Evolutionary conservation across 2,888 invertebrate species (phyloP).

Genomic region (Microctonus hyperodae): DNA sequence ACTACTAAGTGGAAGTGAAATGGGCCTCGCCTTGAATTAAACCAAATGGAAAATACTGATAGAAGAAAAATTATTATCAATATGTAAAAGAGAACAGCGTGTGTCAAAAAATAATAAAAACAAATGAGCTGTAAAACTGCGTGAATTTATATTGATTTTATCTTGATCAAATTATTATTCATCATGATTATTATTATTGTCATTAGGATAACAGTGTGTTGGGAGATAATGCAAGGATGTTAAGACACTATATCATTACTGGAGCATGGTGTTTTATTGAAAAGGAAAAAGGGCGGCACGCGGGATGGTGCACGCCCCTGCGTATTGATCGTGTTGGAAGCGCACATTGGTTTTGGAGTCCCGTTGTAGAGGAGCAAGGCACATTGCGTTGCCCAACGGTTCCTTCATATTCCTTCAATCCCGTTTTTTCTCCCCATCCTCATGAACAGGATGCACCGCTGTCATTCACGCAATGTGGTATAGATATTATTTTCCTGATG

Average conservation of each 20-base stretch:
- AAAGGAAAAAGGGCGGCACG: conserved; percentile 40
- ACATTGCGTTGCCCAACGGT: background rate
- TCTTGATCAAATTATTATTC: background rate
- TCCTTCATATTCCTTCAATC: background rate
- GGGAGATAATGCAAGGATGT: background rate
- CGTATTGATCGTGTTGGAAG: conserved; percentile 58
- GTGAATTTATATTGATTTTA: background rate
- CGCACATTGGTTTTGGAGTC: conserved; percentile 54
- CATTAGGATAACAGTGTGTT: background rate
- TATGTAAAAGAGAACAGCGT: background rate
- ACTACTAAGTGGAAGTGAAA: background rate
- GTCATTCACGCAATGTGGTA: conserved; percentile 2
- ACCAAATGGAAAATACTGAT: background rate
- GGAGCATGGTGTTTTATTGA: conserved; percentile 22
- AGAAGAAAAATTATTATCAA: background rate
- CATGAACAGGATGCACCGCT: conserved; percentile 4
- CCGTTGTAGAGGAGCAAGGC: conserved; percentile 38
- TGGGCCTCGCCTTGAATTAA: conserved; percentile 14
- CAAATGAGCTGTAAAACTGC: background rate
- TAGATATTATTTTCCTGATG: background rate
- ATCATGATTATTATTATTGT: no score
- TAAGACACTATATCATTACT: conserved; percentile 5
- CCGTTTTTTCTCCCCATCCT: conserved; percentile 6
- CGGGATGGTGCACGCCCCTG: conserved; percentile 55
- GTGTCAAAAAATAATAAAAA: background rate